Conservation (phyloP, 2,888 invertebrate genomes). For the Timema podura region DNA sequence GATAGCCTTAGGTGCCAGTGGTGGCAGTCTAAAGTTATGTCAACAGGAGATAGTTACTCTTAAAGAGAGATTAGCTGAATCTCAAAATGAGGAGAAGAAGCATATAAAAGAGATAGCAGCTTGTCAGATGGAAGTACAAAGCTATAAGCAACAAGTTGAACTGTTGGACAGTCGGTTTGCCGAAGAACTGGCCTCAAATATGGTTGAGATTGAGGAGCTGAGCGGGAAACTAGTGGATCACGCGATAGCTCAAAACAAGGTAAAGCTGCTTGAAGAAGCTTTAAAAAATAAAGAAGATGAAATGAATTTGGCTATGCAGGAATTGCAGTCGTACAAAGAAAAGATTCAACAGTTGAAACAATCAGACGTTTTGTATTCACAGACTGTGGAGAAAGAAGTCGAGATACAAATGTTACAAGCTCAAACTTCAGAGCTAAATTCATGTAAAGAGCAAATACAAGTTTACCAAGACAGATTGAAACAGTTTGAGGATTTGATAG, state of each 20-base stretch:
- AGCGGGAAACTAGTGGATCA: not conserved
- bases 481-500: not conserved
- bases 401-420: too few relatives aligned
- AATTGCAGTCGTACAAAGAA: too few relatives aligned
- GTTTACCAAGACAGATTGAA: not conserved
- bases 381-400: too few relatives aligned
- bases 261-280: not conserved
- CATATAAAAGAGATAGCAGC: conserved; percentile 12
- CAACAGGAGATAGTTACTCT: conserved; percentile 15
- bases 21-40: not conserved
- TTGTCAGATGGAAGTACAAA: conserved; percentile 15
- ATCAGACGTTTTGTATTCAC: too few relatives aligned
- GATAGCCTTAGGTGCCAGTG: not conserved
- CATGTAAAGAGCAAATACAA: not conserved
- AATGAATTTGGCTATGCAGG: too few relatives aligned
- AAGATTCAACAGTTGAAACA: too few relatives aligned
- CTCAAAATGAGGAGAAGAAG: not conserved
- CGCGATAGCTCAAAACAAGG: not conserved
- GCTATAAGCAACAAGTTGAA: conserved; percentile 22
- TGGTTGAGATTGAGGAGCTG: conserved; percentile 7
- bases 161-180: conserved; percentile 5
- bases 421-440: too few relatives aligned
- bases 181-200: not conserved
- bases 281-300: too few relatives aligned
- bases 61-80: conserved; percentile 12